Base-by-base conservation (phyloP, 2,888 invertebrate genomes). In the Xylocampa areola region DNA sequence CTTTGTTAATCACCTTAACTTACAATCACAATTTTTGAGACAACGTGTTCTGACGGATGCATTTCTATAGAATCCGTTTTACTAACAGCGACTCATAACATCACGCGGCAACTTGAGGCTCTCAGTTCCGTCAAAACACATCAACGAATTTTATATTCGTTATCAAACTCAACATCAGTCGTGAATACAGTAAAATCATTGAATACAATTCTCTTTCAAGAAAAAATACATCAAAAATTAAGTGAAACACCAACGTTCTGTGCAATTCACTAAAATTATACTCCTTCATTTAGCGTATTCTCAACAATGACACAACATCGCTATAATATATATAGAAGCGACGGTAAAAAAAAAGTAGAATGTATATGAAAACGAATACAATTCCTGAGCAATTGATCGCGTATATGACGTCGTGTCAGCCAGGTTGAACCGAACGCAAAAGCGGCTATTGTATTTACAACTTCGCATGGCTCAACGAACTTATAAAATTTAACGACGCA, bases 201-300 rank as follows among this genome's bases (percentile, higher is more conserved):
- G 84, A 87, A 90, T 90, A 90, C 86, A 86, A 87, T 82, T 84
- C 84, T 83, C 63, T 54, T 90, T 86, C 83, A 89, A 86, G 87
- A 88, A 92, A 91, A 92, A 92, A 89, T 90, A 89, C 87, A 87
- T 91, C 91, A 92, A 92, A 90, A 92, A 91, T 91, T 81, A 92
- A 90, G 93, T 93, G 93, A 91, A 92, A 91, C 84, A 91, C 90
- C 92, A 94, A 93, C 94, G 84, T 93, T 94, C 92, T 91, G 94
- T 93, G 94, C 94, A 91, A 86, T 90, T 86, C 90, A 88, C 88
- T 91, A 91, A 90, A 90, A 85, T 87, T 79, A 81, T 78, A 66
- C 58, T 52, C 67, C 83, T 81, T 32, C 49, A 53, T 61, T 61
- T 81, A 88, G 89, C 90, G 87, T 87, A 87, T 54, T 59, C 43